Evolutionary conservation across 2,888 invertebrate species (phyloP), one percentile per base, ranked within the genome.

Genomic region (Campoplex capitator): DNA sequence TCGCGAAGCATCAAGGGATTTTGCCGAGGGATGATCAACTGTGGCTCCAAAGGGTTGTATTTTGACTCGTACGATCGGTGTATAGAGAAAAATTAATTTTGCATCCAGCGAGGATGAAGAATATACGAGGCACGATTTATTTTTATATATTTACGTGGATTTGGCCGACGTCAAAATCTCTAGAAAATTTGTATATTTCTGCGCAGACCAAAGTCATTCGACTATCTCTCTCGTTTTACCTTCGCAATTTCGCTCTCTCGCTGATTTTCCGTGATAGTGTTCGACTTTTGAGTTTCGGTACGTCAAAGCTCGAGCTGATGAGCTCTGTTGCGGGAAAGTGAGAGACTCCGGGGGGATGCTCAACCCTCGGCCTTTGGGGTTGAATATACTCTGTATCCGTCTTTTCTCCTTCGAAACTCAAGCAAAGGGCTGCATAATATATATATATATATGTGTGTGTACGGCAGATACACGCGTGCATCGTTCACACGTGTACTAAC

Each of bases 361-460:
- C 83, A 76, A 71, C 75, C 76, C 70, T n/a, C 62, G 68, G 62
- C 45, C 62, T 80, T 78, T 68, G 42, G 78, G 76, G 73, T 54
- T 74, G 77, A 76, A 83, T 65, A 76, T 80, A 80, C 86, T 79
- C 32, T 56, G 78, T 85, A 80, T 81, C 87, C 80, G 83, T 83
- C 85, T 85, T 88, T 85, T 78, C 87, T 84, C 78, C 74, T 71
- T 75, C 78, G 82, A 76, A 45, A 23, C 76, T 81, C 81, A n/a
- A 74, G 84, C 75, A 87, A 84, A 89, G 89, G 88, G 91, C 91
- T 92, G 92, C 91, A 93, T 92, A 92, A 92, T 93, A 92, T 91
- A 92, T 92, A 92, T 93, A 92, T 91, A 92, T 92, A 90, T 79
- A 23, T 23, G 23, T 92, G 90, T 79, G 62, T 86, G 77, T 75